These are phyloP conservation scores for Vidua macroura DNA, from an alignment of 2,113 vertebrate genomes.

Conservation along the genomic window DNA sequence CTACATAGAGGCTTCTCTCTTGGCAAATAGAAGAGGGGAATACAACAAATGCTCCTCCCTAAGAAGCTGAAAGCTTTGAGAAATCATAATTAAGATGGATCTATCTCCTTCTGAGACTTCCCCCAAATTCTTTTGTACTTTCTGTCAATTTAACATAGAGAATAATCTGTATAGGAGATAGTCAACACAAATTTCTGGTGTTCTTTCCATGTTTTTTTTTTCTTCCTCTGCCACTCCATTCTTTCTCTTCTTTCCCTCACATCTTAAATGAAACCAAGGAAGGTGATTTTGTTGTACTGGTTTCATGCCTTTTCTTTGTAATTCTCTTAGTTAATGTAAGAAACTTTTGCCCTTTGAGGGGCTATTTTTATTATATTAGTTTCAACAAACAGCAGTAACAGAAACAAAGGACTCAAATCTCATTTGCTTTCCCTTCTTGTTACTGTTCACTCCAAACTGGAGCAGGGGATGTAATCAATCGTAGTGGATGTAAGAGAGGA, in stretches of 20 bases:
- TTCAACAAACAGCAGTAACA: background rate
- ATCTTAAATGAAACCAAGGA: background rate
- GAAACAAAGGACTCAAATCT: background rate
- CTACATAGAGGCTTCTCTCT: background rate
- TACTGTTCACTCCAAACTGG: background rate
- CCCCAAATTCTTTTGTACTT: background rate
- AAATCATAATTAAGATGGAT: background rate
- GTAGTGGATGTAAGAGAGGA: background rate
- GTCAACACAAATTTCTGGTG: background rate
- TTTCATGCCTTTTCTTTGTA: background rate
- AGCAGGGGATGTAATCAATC: background rate
- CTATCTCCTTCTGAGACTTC: background rate
- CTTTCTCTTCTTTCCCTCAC: background rate
- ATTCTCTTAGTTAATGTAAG: background rate
- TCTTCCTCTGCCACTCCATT: background rate
- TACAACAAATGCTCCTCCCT: background rate
- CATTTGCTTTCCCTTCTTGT: background rate
- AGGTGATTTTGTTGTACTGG: background rate
- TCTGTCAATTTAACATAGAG: background rate
- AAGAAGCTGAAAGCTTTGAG: background rate
- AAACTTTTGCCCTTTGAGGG: background rate
- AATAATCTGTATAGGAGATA: background rate
- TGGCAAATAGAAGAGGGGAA: background rate
- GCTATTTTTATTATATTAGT: background rate
- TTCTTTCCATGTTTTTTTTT: background rate